phyloP scores from a whole-genome alignment of 2,113 vertebrate species.

The Pleuronectes platessa region DNA sequence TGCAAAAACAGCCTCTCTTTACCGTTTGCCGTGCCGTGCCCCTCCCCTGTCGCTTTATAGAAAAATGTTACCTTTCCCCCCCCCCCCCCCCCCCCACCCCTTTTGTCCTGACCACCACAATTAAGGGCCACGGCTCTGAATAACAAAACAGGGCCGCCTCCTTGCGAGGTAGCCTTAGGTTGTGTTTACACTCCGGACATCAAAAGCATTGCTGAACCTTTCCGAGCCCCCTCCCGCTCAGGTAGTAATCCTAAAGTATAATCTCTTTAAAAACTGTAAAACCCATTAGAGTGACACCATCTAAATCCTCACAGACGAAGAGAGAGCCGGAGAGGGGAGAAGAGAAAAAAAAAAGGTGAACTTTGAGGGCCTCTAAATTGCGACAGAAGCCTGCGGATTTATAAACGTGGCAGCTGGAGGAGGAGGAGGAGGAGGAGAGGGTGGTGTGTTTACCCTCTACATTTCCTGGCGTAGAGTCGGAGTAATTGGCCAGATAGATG shows the following conservation, averaged over 20 bases:
- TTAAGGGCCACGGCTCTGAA: conserved; percentile 81
- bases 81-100: conserved; percentile 14
- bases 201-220: conserved; percentile 84
- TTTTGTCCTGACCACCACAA: conserved; percentile 78
- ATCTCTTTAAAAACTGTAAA: conserved; percentile 84
- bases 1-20: conserved; percentile 65
- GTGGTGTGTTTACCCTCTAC: conserved; percentile 62
- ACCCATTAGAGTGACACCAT: conserved; percentile 83
- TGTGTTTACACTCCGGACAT: conserved; percentile 80
- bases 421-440: conserved; percentile 29
- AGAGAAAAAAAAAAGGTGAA: conserved; percentile 41
- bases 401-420: conserved; percentile 29
- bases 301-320: conserved; percentile 71
- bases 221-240: conserved; percentile 79
- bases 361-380: conserved; percentile 47
- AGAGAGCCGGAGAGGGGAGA: conserved; percentile 9
- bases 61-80: conserved; percentile 70
- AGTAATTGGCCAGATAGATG: conserved; percentile 66
- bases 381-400: conserved; percentile 54
- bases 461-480: conserved; percentile 69
- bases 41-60: conserved; percentile 59
- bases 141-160: conserved; percentile 81
- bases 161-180: conserved; percentile 81
- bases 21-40: conserved; percentile 35
- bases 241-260: conserved; percentile 84